Conservation (phyloP, 1,140 invertebrate genomes). For the Meloidogyne floridensis region DNA sequence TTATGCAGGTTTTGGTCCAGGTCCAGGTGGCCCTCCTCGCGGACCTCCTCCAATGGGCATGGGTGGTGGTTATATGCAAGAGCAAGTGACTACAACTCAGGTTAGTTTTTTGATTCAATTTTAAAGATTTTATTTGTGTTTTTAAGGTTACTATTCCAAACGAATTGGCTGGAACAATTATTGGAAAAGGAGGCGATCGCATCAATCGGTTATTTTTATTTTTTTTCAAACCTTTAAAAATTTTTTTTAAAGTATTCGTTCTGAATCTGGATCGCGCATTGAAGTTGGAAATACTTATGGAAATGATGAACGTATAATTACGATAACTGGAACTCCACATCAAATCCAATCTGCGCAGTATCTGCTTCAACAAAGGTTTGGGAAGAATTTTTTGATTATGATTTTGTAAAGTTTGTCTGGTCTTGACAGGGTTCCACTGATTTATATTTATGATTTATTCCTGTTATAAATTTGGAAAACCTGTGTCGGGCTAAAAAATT, state of each 20-base stretch:
- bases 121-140: neutral
- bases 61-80: constrained; percentile 37
- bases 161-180: constrained; percentile 55
- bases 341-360: constrained; percentile 45
- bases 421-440: too few relatives aligned
- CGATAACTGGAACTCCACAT: constrained; percentile 44
- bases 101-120: neutral
- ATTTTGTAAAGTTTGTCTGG: too few relatives aligned
- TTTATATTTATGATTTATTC: too few relatives aligned
- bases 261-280: constrained; percentile 52
- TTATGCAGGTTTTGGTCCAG: constrained; percentile 29
- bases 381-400: neutral
- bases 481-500: neutral
- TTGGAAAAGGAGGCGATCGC: constrained; percentile 52
- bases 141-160: constrained; percentile 59
- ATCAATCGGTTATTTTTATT: constrained; percentile 41
- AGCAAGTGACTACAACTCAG: constrained; percentile 24
- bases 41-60: constrained; percentile 29
- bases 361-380: constrained; percentile 44
- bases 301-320: constrained; percentile 44
- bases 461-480: too few relatives aligned
- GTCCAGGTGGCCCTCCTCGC: constrained; percentile 37
- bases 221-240: neutral
- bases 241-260: constrained; percentile 41
- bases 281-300: constrained; percentile 45